phyloP scores from a whole-genome alignment of 2,797 vertebrate genomes.

The Pterois miles region DNA sequence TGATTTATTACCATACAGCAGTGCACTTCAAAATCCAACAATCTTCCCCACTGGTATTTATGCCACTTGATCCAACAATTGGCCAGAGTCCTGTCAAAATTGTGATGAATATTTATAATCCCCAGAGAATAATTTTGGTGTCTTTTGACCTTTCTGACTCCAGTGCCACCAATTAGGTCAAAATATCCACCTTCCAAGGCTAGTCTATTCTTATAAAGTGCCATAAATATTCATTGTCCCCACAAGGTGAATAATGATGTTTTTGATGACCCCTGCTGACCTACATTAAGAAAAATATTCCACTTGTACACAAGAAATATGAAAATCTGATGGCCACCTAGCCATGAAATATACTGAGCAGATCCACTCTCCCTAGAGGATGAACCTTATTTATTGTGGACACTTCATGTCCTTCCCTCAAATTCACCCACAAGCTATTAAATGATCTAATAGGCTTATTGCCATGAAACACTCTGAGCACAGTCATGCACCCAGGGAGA shows the following conservation, averaged over 20 bases:
- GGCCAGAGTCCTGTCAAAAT: background rate
- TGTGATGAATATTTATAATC: slow-evolving; percentile 23
- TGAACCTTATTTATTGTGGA: slow-evolving; percentile 12
- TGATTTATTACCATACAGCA: slow-evolving; percentile 6
- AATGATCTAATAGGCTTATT: slow-evolving; percentile 11
- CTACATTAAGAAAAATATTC: background rate
- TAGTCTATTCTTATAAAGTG: background rate
- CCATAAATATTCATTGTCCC: slow-evolving; percentile 21
- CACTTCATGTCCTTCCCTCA: background rate
- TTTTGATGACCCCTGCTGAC: background rate
- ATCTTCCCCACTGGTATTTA: background rate
- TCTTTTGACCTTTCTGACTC: slow-evolving; percentile 18
- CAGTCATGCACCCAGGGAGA: background rate
- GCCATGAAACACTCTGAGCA: slow-evolving; percentile 1
- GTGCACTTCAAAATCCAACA: background rate
- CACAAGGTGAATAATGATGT: background rate
- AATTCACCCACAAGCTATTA: background rate
- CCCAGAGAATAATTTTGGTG: background rate
- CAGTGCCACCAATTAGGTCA: background rate
- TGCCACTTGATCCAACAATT: background rate
- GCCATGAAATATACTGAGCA: background rate
- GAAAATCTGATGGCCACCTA: background rate
- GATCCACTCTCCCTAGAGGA: background rate
- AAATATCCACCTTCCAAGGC: background rate
- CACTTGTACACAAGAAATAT: background rate